Evolutionary conservation across 2,113 vertebrate species (phyloP), one percentile per base, ranked within the genome.

Genomic region (Cynocephalus volans): DNA sequence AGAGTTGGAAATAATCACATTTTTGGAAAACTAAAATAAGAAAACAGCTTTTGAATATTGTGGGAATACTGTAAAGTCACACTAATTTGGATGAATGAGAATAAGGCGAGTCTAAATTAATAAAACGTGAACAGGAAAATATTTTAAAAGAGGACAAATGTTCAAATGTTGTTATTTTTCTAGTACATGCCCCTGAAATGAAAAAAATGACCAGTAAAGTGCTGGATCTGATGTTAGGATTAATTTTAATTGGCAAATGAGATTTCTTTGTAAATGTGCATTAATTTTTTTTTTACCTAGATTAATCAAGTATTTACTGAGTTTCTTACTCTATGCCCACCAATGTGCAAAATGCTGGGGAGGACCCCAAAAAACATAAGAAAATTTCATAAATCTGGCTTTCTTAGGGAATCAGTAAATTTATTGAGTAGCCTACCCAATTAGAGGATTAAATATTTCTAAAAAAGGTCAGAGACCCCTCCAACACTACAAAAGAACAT

Each of bases 51-150:
- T 90, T 67, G 23, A 90, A 83, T 60, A 85, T 13, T 65, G 23
- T 83, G 24, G 33, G 31, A 83, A 58, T 84, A 18, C 28, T 80
- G 1, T 89, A 77, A 97, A 95, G 85, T 81, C 62, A 41, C 81
- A 95, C 41, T 73, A 65, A 48, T 93, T 79, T 96, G 60, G 17
- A 84, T 91, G 82, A 72, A 76, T 94, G 69, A 96, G 28, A 21
- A 85, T 88, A 93, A 96, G 58, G 48, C 50, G 33, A 64, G 33
- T 83, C 41, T 80, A 92, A 75, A 93, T 89, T 97, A 97, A 33
- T 76, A 95, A 95, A 95, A 94, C 89, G 45, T 56, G n/a, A 98
- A 70, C 58, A 75, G 23, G 36, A 80, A 97, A 97, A 92, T 96
- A 95, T n/a, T 94, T 88, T 19, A 85, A 96, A 96, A 93, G 85